phyloP scores from a whole-genome alignment of 2,888 invertebrate genomes.

The Iselma pallidipennis region DNA sequence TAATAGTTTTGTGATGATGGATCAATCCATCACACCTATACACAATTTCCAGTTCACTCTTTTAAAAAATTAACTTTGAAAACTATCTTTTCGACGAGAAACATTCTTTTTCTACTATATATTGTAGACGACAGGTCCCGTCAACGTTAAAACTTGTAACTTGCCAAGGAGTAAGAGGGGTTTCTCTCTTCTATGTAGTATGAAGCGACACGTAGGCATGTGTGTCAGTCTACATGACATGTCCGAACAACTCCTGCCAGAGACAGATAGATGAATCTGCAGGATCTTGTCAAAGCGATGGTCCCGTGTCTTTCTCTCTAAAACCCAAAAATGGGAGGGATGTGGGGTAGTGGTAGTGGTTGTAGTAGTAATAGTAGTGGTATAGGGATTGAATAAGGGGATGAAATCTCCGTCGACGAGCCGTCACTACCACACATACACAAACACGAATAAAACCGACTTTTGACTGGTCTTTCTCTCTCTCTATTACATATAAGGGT shows the following conservation, averaged over 20 bases:
- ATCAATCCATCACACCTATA: slow-evolving; percentile 4
- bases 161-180: slow-evolving; percentile 8
- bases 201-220: slow-evolving; percentile 8
- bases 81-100: background rate
- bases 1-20: slow-evolving; percentile 11
- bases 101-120: background rate
- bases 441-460: slow-evolving; percentile 32
- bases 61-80: background rate
- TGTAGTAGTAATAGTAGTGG: slow-evolving; percentile 8
- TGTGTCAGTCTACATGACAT: slow-evolving; percentile 30
- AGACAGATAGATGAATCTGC: slow-evolving; percentile 43
- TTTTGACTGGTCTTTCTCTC: slow-evolving; percentile 42
- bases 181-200: background rate
- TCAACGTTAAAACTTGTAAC: slow-evolving; percentile 4
- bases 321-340: background rate
- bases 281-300: slow-evolving; percentile 33
- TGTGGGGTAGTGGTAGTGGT: background rate
- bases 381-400: slow-evolving; percentile 34
- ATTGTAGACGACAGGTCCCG: slow-evolving; percentile 17
- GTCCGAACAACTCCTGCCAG: slow-evolving; percentile 37
- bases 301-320: slow-evolving; percentile 22
- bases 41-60: background rate
- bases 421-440: slow-evolving; percentile 40
- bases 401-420: slow-evolving; percentile 14
- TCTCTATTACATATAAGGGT: slow-evolving; percentile 32